Percentiles rank a stretch among this genome's conserved stretches.
These are phyloP conservation scores for Nesidiocoris tenuis DNA, from an alignment of 2,888 invertebrate genomes.

Conservation along the genomic window DNA sequence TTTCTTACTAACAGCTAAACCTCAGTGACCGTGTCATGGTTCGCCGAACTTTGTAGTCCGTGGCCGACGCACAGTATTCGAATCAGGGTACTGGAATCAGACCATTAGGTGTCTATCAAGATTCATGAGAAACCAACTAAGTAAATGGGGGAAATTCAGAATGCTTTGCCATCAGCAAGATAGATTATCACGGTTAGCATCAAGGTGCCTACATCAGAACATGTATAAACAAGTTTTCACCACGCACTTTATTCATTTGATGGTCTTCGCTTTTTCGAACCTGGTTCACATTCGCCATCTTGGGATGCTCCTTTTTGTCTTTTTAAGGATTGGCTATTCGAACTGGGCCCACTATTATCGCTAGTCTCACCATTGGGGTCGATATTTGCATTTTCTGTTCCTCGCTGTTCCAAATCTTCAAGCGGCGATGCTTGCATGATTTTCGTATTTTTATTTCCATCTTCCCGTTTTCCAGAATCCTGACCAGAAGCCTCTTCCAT, in stretches of 20 bases:
- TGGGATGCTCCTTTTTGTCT: neutral
- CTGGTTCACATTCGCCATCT: neutral
- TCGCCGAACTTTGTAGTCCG: too few species aligned
- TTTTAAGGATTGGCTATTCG: neutral
- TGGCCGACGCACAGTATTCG: too few species aligned
- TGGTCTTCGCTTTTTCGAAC: neutral
- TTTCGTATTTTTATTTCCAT: neutral
- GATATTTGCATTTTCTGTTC: neutral
- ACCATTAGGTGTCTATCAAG: too few species aligned
- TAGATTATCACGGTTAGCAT: too few species aligned
- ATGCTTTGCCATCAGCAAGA: too few species aligned
- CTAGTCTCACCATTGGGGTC: neutral
- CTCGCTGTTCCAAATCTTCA: neutral
- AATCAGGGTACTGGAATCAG: too few species aligned
- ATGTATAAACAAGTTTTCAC: too few species aligned
- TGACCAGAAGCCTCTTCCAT: conserved; percentile 5
- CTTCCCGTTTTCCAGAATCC: neutral
- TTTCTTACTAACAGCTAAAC: conserved; percentile 6
- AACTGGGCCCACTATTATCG: neutral
- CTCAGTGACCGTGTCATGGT: too few species aligned
- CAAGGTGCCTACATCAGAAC: too few species aligned
- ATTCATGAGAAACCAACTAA: too few species aligned
- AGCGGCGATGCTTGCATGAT: neutral
- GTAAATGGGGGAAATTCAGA: too few species aligned
- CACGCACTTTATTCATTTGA: neutral